Evolutionary conservation across 2,888 invertebrate genomes (phyloP), one percentile per base, ranked within the genome.

Genomic region (Scaptomyza caliginosa): DNA sequence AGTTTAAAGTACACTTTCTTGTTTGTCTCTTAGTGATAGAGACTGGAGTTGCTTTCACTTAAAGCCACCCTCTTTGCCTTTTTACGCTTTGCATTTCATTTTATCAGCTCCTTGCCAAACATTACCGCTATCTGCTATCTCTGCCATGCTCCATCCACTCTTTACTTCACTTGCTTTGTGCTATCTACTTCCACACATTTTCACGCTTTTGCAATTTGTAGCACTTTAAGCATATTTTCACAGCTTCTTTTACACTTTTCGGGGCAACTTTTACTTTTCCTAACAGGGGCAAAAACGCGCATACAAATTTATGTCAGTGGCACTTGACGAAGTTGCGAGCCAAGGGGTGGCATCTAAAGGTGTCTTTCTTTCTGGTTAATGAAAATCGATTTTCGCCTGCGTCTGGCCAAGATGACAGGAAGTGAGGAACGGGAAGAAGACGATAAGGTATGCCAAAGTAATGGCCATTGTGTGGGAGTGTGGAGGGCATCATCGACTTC

Each of bases 301-400:
- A 32, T 49, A 46, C 24, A 46, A 45, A 74, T 86, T 83, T 79
- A 79, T 79, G 83, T 79, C 76, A 83, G 56, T 67, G 66, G 62
- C 78, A 80, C 77, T 76, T 38, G 51, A 49, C 51, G 46, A 73
- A 72, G 77, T 64, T 76, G 50, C 45, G n/a, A 19, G 43, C 40
- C 17, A 17, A 45, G 45, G 28, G 45, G 13, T 16, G 34, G 30
- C 5, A 2, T 49, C 30, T 8, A 13, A 43, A 58, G 56, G 49
- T 48, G 34, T 46, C 30, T 8, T n/a, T n/a, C n/a, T 4, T 46
- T 16, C 38, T 57, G 72, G 45, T 50, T 65, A 57, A 67, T 62
- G 67, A 64, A 86, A 79, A 86, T 80, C 86, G 79, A 80, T 80
- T 80, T 73, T 67, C 16, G 21, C 32, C 32, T 21, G 13, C 19